phyloP scores from a whole-genome alignment of 2,797 vertebrate species.

The Jordanella pulchra region DNA sequence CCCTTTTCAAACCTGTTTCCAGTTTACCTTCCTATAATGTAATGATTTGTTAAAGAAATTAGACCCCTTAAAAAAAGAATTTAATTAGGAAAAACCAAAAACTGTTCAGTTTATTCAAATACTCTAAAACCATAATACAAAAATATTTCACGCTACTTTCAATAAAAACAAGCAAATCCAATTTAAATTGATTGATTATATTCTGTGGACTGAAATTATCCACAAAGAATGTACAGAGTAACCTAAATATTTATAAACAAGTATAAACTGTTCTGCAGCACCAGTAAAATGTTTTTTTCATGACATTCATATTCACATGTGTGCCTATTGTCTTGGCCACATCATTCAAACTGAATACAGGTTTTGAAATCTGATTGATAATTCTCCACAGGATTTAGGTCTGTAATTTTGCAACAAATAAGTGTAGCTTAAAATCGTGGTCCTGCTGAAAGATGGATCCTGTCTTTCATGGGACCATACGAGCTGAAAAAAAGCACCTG shows the following conservation, averaged over 20 bases:
- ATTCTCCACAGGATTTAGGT: no score
- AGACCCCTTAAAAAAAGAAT: not conserved
- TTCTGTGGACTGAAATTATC: not conserved
- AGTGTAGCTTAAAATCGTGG: no score
- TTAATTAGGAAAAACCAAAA: not conserved
- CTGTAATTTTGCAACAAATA: no score
- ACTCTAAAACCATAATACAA: not conserved
- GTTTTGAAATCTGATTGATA: not conserved
- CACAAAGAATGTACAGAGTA: not conserved
- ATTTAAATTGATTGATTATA: not conserved
- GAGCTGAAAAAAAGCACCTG: not conserved
- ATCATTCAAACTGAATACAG: not conserved
- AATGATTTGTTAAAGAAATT: no score
- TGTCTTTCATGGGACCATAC: no score
- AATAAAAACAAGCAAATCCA: not conserved
- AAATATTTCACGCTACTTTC: not conserved
- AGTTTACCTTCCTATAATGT: no score
- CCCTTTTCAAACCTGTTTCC: no score
- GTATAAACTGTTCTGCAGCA: no score
- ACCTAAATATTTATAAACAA: not conserved
- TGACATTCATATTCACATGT: not conserved
- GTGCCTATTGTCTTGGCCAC: not conserved
- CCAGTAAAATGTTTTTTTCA: no score
- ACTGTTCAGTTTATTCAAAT: not conserved
- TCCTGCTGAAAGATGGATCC: no score